Evolutionary conservation across 2,888 invertebrate genomes (phyloP).

Genomic region (Tinea pellionella): DNA sequence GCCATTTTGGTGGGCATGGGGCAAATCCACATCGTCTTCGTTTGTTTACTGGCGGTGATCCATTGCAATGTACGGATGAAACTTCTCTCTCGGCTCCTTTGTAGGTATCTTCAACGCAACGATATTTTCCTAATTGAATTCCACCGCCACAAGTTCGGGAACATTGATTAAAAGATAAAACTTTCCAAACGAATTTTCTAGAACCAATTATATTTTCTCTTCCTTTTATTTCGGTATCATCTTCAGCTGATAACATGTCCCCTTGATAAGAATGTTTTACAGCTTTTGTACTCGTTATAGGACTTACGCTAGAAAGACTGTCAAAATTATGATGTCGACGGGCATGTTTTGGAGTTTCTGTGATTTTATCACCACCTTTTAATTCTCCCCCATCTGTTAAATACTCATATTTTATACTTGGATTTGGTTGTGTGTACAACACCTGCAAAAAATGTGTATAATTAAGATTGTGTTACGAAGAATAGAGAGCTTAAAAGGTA

Average conservation of each 20-base stretch:
- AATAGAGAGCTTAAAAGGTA: neutral
- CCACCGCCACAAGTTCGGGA: conserved; percentile 86
- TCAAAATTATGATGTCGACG: conserved; percentile 48
- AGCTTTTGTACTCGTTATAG: conserved; percentile 16
- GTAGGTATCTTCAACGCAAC: conserved; percentile 73
- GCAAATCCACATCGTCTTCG: conserved; percentile 78
- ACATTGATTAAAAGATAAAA: conserved; percentile 81
- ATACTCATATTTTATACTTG: conserved; percentile 92
- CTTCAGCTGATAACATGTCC: conserved; percentile 29
- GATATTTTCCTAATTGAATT: conserved; percentile 75
- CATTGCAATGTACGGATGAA: conserved; percentile 52
- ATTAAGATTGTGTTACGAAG: neutral
- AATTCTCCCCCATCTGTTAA: conserved; percentile 75
- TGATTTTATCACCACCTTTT: conserved; percentile 36
- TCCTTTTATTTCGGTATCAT: conserved; percentile 24
- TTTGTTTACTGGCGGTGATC: conserved; percentile 72
- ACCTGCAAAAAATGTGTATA: conserved; percentile 67
- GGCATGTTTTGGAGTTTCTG: conserved; percentile 38
- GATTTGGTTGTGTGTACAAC: conserved; percentile 83
- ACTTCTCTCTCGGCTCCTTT: conserved; percentile 74
- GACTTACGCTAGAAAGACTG: conserved; percentile 24
- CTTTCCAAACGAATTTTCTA: conserved; percentile 80
- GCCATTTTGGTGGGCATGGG: conserved; percentile 88
- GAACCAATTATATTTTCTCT: conserved; percentile 44
- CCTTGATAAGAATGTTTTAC: conserved; percentile 30